Evolutionary conservation across 2,797 vertebrate species (phyloP).

Genomic region (Lepus oiostolus): DNA sequence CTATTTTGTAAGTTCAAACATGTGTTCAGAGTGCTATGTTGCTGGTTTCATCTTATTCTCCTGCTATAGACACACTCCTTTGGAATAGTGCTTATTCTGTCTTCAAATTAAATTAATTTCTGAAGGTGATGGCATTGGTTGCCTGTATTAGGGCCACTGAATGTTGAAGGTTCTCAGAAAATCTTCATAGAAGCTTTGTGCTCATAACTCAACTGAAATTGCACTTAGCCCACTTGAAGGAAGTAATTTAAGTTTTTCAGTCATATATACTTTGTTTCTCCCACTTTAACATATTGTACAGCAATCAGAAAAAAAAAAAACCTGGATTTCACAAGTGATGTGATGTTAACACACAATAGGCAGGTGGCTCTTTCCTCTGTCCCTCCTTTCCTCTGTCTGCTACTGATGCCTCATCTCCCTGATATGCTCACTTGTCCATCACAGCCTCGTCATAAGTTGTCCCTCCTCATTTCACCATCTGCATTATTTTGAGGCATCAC

Average conservation of each 20-base stretch:
- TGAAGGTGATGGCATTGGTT: neutral
- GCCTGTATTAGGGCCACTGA: fast-evolving
- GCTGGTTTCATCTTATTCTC: neutral
- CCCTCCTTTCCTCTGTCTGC: too few species aligned
- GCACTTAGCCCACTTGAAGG: too few species aligned
- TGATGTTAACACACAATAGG: too few species aligned
- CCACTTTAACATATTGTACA: too few species aligned
- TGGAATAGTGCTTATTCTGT: neutral
- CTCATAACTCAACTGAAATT: neutral
- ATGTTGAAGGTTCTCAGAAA: neutral
- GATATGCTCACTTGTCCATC: neutral
- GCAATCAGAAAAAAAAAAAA: neutral
- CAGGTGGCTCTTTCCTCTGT: too few species aligned
- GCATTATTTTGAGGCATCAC: neutral
- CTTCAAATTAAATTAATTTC: neutral
- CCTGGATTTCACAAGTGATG: neutral
- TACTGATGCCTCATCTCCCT: neutral
- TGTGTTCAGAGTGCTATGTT: neutral
- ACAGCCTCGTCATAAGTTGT: too few species aligned
- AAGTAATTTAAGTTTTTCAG: neutral
- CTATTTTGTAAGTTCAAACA: neutral
- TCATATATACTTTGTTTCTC: neutral
- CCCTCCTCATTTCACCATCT: neutral
- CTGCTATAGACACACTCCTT: neutral
- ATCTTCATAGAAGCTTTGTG: neutral